Percentiles rank a stretch among this genome's conserved stretches.
Evolutionary conservation across 2,797 vertebrate species (phyloP).

Genomic region (Rhinatrema bivittatum): DNA sequence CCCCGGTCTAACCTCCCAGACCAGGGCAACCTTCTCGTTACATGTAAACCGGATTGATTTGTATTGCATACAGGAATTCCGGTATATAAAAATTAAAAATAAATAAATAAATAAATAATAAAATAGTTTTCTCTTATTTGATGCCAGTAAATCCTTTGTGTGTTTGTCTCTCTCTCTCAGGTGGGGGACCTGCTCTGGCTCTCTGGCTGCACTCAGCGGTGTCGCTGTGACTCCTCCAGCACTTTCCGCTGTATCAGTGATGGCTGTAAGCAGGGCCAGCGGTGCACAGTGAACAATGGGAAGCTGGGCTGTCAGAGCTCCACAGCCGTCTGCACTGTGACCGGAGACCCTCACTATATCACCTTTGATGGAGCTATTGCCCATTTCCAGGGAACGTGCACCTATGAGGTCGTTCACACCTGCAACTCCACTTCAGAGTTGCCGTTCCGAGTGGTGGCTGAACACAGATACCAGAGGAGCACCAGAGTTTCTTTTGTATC

Average conservation of each 20-base stretch:
- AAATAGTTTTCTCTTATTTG: too few species aligned
- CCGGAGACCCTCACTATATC: constrained; percentile 61
- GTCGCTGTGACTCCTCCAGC: constrained; percentile 32
- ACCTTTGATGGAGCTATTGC: constrained; percentile 57
- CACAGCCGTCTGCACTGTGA: constrained; percentile 47
- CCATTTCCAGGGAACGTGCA: constrained; percentile 62
- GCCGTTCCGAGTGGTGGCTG: constrained; percentile 36
- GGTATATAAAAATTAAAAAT: too few species aligned
- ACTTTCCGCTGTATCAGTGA: constrained; percentile 29
- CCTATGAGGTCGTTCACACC: constrained; percentile 50
- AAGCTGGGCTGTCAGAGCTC: constrained; percentile 30
- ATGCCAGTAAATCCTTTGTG: not conserved
- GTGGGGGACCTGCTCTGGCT: constrained; percentile 43
- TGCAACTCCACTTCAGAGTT: constrained; percentile 10
- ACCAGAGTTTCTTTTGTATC: constrained; percentile 48
- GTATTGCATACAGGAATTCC: too few species aligned
- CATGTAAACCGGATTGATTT: too few species aligned
- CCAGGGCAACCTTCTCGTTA: too few species aligned
- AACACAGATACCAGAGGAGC: constrained; percentile 46
- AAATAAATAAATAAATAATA: too few species aligned
- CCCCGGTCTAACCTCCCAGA: too few species aligned
- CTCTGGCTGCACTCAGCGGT: constrained; percentile 30
- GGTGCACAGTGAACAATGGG: constrained; percentile 41
- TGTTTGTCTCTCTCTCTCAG: constrained; percentile 6
- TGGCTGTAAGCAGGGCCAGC: constrained; percentile 27